phyloP scores from a whole-genome alignment of 2,797 vertebrate species.

The Acanthiza pusilla region DNA sequence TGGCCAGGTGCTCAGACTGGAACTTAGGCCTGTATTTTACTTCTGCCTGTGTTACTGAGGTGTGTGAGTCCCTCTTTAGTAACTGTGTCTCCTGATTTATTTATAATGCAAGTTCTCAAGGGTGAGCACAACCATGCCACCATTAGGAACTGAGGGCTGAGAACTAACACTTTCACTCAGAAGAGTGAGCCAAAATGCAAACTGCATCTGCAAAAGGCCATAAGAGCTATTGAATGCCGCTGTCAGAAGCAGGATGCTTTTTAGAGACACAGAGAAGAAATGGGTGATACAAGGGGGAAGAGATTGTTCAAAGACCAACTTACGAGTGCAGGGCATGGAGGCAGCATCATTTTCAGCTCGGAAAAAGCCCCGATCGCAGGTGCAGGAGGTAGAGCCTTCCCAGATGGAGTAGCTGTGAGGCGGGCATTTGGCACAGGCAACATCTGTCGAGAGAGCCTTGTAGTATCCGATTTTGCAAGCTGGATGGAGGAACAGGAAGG shows the following conservation, averaged over 20 bases:
- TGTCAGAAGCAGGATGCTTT: neutral
- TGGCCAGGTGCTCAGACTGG: neutral
- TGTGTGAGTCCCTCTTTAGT: neutral
- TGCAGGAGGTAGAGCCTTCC: conserved; percentile 92
- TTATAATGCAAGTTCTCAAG: neutral
- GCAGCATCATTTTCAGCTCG: conserved; percentile 90
- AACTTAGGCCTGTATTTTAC: neutral
- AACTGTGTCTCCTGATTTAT: neutral
- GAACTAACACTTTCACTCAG: neutral
- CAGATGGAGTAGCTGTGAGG: conserved; percentile 91
- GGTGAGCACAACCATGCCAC: neutral
- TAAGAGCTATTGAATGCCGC: neutral
- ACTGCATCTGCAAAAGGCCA: neutral
- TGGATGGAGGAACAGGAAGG: conserved; percentile 67
- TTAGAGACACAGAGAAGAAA: neutral
- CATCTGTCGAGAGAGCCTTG: conserved; percentile 89
- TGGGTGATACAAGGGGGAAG: neutral
- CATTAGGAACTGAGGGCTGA: neutral
- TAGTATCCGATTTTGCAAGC: conserved; percentile 96
- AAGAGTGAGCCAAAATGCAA: neutral
- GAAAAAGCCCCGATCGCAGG: conserved; percentile 92
- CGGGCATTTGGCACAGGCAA: conserved; percentile 90
- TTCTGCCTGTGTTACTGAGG: neutral
- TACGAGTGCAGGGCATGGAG: conserved; percentile 94
- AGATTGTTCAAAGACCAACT: conserved; percentile 63